These are phyloP conservation scores for Embidobia sp. DNA, from an alignment of 2,888 invertebrate species.

Conservation along the genomic window DNA sequence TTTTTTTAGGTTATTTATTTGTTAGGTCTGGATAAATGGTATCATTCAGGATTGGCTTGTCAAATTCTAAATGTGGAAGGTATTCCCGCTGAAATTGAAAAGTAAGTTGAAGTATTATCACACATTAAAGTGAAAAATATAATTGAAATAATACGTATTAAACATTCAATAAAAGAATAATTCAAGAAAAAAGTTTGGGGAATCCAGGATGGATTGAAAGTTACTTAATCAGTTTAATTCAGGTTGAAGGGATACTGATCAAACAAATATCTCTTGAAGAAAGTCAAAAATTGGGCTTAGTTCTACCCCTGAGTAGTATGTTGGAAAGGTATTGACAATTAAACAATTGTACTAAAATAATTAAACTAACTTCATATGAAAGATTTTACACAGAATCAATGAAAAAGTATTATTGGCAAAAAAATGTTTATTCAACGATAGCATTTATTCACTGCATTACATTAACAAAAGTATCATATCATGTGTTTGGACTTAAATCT, in stretches of 20 bases:
- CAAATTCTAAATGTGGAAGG: constrained; percentile 85
- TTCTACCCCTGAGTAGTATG: constrained; percentile 72
- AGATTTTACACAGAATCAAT: no score
- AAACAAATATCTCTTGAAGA: constrained; percentile 80
- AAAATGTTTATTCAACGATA: no score
- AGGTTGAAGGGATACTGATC: constrained; percentile 83
- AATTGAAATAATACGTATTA: no score
- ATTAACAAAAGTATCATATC: no score
- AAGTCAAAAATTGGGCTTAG: constrained; percentile 72
- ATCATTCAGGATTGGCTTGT: constrained; percentile 85
- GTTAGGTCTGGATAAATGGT: constrained; percentile 83
- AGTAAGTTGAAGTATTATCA: constrained; percentile 79
- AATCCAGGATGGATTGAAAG: constrained; percentile 87
- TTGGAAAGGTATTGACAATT: constrained; percentile 68
- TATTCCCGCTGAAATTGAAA: constrained; percentile 86
- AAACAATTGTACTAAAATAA: background rate
- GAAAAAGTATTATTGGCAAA: no score
- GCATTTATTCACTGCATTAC: no score
- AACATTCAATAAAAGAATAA: no score
- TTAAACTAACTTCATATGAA: background rate
- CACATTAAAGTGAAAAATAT: no score
- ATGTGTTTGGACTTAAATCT: no score
- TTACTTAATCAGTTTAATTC: constrained; percentile 84
- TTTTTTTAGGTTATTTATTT: constrained; percentile 77
- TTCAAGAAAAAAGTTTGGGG: constrained; percentile 85